Base-by-base conservation (phyloP, 30 jellyfish, hydroid and myxozoan genomes). In the Morbakka virulenta region DNA sequence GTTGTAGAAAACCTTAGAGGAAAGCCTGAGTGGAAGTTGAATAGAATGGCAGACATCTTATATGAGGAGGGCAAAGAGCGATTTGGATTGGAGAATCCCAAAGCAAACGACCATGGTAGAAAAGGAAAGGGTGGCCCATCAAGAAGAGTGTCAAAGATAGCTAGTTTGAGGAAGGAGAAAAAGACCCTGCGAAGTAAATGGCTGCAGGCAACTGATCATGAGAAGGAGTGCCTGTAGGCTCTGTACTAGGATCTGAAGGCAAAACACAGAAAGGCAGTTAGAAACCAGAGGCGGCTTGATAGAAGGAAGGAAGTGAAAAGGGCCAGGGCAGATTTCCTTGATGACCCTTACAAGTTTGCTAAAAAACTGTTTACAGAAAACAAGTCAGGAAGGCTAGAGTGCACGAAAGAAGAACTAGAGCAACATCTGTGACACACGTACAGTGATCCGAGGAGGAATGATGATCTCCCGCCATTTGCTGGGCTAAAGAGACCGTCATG, bases 281-380 rank as follows among this genome's bases (percentile, higher is more conserved):
- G 71, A 24, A 57, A 57, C 34, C 32, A 57, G 71, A 57, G 71
- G 21, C 25, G 32, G 32, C 71, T 20, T 57, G 71, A 20, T 24
- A 57, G 71, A 57, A 57, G 71, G 32, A 57, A 57, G 32, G 71
- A 14, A 20, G 32, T 20, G 71, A 57, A 24, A 26, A 26, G 21
- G 34, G 25, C 34, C 71, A 57, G 32, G 32, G 12, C 11, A 57
- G 34, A 57, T 14, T 57, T 57, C 71, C 12, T 57, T 24, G 32
- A 57, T 20, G 32, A 57, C 21, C 71, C 71, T 20, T 57, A 57
- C 71, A 57, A 57, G 32, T 57, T 57, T 57, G 11, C 71, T 14
- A 57, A 57, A 57, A 57, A 26, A 11, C 71, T 57, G 25, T 57
- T 57, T 57, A 25, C 25, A 14, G 71, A 57, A 57, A 25, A 20